phyloP scores from a whole-genome alignment of 1,140 invertebrate species.

The Dreissena rostriformis region DNA sequence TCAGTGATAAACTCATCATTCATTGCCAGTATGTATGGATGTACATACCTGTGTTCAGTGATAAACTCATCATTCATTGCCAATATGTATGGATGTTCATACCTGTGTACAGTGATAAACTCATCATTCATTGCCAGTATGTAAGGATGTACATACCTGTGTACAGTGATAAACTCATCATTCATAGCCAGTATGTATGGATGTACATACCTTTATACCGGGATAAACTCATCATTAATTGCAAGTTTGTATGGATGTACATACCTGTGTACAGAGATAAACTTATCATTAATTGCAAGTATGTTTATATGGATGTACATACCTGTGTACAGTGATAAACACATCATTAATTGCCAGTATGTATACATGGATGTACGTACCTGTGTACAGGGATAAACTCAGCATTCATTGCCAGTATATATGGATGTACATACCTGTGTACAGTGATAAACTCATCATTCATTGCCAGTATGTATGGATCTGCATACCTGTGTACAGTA shows the following conservation, averaged over 20 bases:
- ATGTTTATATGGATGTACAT: conserved; percentile 83
- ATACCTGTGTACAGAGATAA: conserved; percentile 83
- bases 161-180: background rate
- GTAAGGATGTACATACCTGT: conserved; percentile 81
- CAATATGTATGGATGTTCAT: conserved; percentile 82
- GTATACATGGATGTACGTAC: conserved; percentile 83
- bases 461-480: conserved; percentile 83
- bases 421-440: conserved; percentile 80
- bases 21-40: conserved; percentile 83
- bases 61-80: conserved; percentile 82
- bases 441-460: conserved; percentile 82
- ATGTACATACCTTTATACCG: conserved; percentile 82
- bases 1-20: conserved; percentile 82
- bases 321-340: conserved; percentile 83
- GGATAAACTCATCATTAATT: conserved; percentile 80
- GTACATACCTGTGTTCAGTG: conserved; percentile 82
- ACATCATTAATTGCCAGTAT: conserved; percentile 82
- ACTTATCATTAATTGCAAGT: conserved; percentile 81
- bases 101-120: conserved; percentile 83
- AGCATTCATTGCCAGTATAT: conserved; percentile 73
- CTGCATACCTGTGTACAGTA: conserved; percentile 83
- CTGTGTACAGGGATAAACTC: conserved; percentile 83
- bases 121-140: conserved; percentile 82
- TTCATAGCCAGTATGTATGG: background rate
- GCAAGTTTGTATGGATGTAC: background rate